Evolutionary conservation across 2,888 invertebrate genomes (phyloP).

Genomic region (Microchrysa polita): DNA sequence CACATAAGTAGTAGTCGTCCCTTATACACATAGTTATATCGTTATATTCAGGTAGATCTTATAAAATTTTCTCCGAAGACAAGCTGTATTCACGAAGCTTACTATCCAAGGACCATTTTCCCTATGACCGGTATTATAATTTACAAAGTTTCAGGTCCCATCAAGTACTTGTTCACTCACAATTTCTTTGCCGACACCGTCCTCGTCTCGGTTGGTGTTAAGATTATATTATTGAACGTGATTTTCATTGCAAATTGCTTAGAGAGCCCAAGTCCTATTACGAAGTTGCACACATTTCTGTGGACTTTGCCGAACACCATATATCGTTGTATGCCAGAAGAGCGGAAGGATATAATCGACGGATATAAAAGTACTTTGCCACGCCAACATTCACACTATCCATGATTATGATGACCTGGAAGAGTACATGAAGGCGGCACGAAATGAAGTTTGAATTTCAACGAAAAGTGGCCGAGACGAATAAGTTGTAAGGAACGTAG

Average conservation of each 20-base stretch:
- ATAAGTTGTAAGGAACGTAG: conserved; percentile 27
- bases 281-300: background rate
- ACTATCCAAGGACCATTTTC: background rate
- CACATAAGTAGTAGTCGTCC: no score
- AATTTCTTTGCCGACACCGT: conserved; percentile 9
- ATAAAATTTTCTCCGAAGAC: background rate
- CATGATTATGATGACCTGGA: background rate
- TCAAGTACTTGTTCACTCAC: conserved; percentile 25
- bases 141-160: conserved; percentile 30
- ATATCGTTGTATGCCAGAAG: no score
- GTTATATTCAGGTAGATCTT: no score
- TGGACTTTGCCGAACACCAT: background rate
- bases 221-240: conserved; percentile 42
- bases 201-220: conserved; percentile 34
- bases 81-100: background rate
- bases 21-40: no score
- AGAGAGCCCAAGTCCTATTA: background rate
- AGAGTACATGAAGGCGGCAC: no score
- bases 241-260: conserved; percentile 42
- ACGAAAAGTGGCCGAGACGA: background rate
- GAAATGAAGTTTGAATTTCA: background rate
- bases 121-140: conserved; percentile 7
- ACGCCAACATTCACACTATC: conserved; percentile 4
- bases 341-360: conserved; percentile 33
- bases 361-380: conserved; percentile 3